Evolutionary conservation across 92 coral and sea anemone genomes (phyloP), one percentile per base, ranked within the genome.

Genomic region (Epizoanthus scotinus): DNA sequence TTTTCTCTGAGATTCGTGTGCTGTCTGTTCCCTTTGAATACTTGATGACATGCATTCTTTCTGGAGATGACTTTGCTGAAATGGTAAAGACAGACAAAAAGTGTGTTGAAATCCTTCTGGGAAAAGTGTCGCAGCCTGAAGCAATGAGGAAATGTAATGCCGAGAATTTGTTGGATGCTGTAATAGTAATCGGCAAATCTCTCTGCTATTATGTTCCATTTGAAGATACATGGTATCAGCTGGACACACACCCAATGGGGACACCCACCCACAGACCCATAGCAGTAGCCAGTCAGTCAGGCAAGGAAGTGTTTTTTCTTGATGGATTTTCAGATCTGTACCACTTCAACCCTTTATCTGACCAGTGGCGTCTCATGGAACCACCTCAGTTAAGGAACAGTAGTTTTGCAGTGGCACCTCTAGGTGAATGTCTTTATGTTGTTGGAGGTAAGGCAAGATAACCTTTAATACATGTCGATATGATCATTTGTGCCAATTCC

Each of bases 41-140:
- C 31, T 28, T 75, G 17, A 75, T 34, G 67, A 17, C 63, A 2
- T n/a, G 4, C 27, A 60, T 75, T n/a, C 24, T 75, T 21, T 68
- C 68, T 36, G 81, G 81, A 36, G 81, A 75, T 36, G 81, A 75
- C 24, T 75, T 75, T 75, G 81, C 68, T 13, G 42, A 75, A 44
- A 75, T 75, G 55, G 81, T 75, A 28, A 58, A 34, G 24, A 55
- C 81, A 5, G 81, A 75, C 55, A 75, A 25, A 36, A 75, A 75
- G 36, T 75, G 64, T 17, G 22, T 75, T 36, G 68, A 75, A 5
- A 75, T 75, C 22, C 20, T 75, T 0, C 36, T 75, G 4, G 28
- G 63, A 4, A 75, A 38, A 58, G 81, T 75, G 26, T 75, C 81
- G 2, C 68, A 75, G 40, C 24, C 67, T 36, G 81, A 75, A 44